Evolutionary conservation across 2,113 vertebrate species (phyloP).

Genomic region (Maccullochella peelii): DNA sequence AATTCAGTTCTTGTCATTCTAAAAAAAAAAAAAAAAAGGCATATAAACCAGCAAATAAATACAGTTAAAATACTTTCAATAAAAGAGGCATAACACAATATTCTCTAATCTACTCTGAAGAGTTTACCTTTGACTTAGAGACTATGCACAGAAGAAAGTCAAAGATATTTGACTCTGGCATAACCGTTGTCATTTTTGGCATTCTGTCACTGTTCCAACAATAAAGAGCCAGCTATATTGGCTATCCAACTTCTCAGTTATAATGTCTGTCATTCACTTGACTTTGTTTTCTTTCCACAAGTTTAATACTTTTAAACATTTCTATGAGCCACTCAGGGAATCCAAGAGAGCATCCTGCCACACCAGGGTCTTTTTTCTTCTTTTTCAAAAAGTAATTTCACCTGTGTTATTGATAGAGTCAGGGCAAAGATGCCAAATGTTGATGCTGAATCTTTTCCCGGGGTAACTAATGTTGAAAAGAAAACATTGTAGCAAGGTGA

Average conservation of each 20-base stretch:
- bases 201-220: slow-evolving; percentile 28
- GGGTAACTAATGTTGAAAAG: slow-evolving; percentile 51
- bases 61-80: background rate
- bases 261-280: slow-evolving; percentile 39
- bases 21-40: background rate
- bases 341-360: slow-evolving; percentile 14
- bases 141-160: background rate
- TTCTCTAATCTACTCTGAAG: background rate
- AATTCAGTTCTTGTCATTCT: background rate
- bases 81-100: background rate
- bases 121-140: background rate
- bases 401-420: slow-evolving; percentile 47
- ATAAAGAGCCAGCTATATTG: background rate
- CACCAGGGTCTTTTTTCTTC: slow-evolving; percentile 16
- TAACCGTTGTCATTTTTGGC: slow-evolving; percentile 24
- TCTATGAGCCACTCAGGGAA: slow-evolving; percentile 41
- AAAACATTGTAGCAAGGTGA: slow-evolving; percentile 56
- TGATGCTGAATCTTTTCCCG: slow-evolving; percentile 31
- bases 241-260: slow-evolving; percentile 23
- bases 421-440: slow-evolving; percentile 10
- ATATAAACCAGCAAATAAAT: background rate
- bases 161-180: slow-evolving; percentile 19
- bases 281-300: slow-evolving; percentile 57
- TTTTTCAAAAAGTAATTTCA: slow-evolving; percentile 43
- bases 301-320: slow-evolving; percentile 44